Evolutionary conservation across 2,888 invertebrate species (phyloP), one percentile per base, ranked within the genome.

Genomic region (Temnothorax unifasciatus): DNA sequence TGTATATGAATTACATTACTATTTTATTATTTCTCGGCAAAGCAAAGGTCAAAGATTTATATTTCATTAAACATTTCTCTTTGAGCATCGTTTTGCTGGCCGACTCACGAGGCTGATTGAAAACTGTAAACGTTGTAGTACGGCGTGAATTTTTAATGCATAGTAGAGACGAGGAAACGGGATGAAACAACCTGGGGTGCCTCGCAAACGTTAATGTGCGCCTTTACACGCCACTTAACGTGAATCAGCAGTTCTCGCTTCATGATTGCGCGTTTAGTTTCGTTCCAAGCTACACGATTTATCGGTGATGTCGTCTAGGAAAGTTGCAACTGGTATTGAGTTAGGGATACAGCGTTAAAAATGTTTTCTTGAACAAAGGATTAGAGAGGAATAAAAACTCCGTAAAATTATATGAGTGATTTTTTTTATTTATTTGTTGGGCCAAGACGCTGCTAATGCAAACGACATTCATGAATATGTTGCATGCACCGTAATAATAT

Each of bases 181-280:
- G 25, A 47, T 21, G 59, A 81, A 81, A 52, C 59, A 79, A 47
- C 21, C 34, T 54, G 34, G 11, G 18, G n/a, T 57, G 18, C 11
- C 34, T 68, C 54, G 44, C 29, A n/a, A 34, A 66, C 76, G 41
- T 68, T 68, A 77, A 77, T 41, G 61, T 34, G 44, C 69, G 41
- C 69, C n/a, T 57, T 75, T 63, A 52, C 52, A 63, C 63, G 21
- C 52, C 41, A 52, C 63, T 82, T 82, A 76, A 76, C 76, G 63
- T 76, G 82, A 82, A 63, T 59, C 71, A 79, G 57, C 71, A 71
- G 15, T 69, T 69, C 52, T 34, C 59, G 11, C 47, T 71, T 79
- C 21, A 59, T n/a, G 71, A 59, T 71, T 47, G 21, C 47, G 47
- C 21, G 29, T 69, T 79, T 57, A 79, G 34, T 21, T 41, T 47